phyloP scores from a whole-genome alignment of 2,113 vertebrate genomes.

The Stigmatopora nigra region DNA sequence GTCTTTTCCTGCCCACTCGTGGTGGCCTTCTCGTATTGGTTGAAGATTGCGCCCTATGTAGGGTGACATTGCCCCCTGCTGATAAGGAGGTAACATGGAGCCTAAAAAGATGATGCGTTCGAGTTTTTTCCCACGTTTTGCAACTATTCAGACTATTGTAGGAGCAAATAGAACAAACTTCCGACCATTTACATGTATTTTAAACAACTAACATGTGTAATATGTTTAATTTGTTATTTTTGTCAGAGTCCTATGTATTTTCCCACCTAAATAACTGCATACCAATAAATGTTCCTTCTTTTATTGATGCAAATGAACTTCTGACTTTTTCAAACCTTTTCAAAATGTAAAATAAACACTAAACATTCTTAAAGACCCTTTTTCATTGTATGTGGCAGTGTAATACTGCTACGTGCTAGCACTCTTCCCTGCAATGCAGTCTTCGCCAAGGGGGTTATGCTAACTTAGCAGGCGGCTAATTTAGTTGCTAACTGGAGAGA shows the following conservation, averaged over 20 bases:
- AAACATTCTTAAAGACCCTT: too few relatives aligned
- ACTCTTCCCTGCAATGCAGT: conserved; percentile 58
- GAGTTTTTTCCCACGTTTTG: neutral
- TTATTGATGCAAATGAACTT: too few relatives aligned
- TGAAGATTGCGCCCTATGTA: neutral
- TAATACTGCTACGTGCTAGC: neutral
- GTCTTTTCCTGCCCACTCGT: conserved; percentile 21
- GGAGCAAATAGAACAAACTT: neutral
- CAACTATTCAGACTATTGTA: neutral
- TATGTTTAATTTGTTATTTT: too few relatives aligned
- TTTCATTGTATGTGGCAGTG: too few relatives aligned
- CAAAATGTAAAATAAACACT: too few relatives aligned
- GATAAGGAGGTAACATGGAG: conserved; percentile 3
- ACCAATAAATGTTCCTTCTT: too few relatives aligned
- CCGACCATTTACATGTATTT: neutral
- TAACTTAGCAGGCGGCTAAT: conserved; percentile 45
- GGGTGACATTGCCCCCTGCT: conserved; percentile 7
- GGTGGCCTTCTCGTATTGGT: conserved; percentile 53
- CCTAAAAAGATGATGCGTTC: too few relatives aligned
- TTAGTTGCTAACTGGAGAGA: conserved; percentile 17
- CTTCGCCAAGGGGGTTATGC: conserved; percentile 58
- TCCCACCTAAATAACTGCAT: too few relatives aligned
- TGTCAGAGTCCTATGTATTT: too few relatives aligned
- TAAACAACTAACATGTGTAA: neutral
- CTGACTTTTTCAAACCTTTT: too few relatives aligned